These are phyloP conservation scores for Sebastolobus altivelis DNA, from an alignment of 2,797 vertebrate genomes.

Conservation along the genomic window DNA sequence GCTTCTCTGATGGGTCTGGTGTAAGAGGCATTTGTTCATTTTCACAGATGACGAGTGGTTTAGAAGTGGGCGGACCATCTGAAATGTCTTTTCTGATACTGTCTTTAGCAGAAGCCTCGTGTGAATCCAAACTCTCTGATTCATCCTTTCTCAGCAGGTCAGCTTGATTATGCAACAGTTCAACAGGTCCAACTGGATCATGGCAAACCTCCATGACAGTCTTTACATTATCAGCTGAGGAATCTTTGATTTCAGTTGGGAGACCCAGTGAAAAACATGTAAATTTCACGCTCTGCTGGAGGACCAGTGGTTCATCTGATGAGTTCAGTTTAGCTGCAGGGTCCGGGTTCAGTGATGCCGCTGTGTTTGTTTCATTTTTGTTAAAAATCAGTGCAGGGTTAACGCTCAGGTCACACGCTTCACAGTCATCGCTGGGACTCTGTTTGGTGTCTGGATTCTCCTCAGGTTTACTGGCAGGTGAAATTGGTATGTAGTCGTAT, in stretches of 20 bases:
- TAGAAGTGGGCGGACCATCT: constrained; percentile 71
- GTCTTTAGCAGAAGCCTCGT: constrained; percentile 54
- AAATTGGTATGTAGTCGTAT: constrained; percentile 79
- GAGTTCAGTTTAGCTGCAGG: constrained; percentile 63
- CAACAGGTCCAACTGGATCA: constrained; percentile 61
- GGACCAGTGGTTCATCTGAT: constrained; percentile 58
- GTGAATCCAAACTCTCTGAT: constrained; percentile 56
- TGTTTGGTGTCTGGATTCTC: constrained; percentile 64
- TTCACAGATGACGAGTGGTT: constrained; percentile 69
- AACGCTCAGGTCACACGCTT: constrained; percentile 71
- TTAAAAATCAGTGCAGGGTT: constrained; percentile 73
- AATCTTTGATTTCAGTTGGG: constrained; percentile 51
- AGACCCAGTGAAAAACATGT: constrained; percentile 54
- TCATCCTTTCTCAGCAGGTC: constrained; percentile 70
- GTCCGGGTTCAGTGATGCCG: constrained; percentile 50
- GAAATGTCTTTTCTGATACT: constrained; percentile 63
- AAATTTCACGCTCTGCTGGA: constrained; percentile 59
- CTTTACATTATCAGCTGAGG: constrained; percentile 49
- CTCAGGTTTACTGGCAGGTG: constrained; percentile 71
- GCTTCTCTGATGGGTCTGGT: constrained; percentile 57
- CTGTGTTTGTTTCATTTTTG: constrained; percentile 56
- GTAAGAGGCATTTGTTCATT: constrained; percentile 62
- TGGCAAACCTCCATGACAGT: constrained; percentile 65
- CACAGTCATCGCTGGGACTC: constrained; percentile 68
- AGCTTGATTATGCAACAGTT: constrained; percentile 60